phyloP scores from a whole-genome alignment of 2,113 vertebrate species.

The Syngnathus floridae region DNA sequence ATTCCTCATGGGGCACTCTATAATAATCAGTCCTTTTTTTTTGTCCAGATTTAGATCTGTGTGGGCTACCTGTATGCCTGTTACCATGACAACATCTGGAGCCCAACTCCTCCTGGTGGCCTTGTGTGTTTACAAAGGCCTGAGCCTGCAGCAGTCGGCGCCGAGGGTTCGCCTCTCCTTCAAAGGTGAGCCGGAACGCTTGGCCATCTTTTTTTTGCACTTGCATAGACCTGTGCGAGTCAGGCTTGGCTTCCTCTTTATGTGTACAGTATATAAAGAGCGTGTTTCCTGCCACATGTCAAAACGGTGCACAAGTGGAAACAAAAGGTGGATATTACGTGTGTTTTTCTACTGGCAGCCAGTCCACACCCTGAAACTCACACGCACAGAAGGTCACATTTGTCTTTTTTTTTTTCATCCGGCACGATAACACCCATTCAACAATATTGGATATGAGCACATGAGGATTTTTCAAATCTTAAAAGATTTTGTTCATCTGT shows the following conservation, averaged over 20 bases:
- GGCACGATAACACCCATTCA: conserved; percentile 28
- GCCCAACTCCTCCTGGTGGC: conserved; percentile 62
- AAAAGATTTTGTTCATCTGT: neutral
- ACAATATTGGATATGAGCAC: conserved; percentile 14
- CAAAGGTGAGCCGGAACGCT: conserved; percentile 67
- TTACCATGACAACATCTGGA: conserved; percentile 68
- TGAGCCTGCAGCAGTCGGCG: conserved; percentile 61
- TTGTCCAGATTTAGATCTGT: conserved; percentile 66
- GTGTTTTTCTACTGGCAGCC: conserved; percentile 19
- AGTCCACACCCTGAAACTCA: conserved; percentile 43
- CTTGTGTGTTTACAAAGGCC: conserved; percentile 60
- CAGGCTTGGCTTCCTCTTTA: conserved; percentile 48
- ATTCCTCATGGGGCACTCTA: conserved; percentile 56
- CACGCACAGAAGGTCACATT: conserved; percentile 12
- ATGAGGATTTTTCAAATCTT: neutral
- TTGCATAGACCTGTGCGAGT: conserved; percentile 8
- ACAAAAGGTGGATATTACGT: conserved; percentile 75
- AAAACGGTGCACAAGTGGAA: conserved; percentile 50
- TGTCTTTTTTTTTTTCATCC: conserved; percentile 27
- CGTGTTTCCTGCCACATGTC: conserved; percentile 61
- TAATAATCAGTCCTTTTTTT: conserved; percentile 60
- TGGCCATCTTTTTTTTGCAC: conserved; percentile 14
- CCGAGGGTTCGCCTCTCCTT: conserved; percentile 72
- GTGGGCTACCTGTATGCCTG: conserved; percentile 65
- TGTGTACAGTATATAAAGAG: conserved; percentile 44